Evolutionary conservation across 2,797 vertebrate genomes (phyloP).

Genomic region (Ambastaia sidthimunki): DNA sequence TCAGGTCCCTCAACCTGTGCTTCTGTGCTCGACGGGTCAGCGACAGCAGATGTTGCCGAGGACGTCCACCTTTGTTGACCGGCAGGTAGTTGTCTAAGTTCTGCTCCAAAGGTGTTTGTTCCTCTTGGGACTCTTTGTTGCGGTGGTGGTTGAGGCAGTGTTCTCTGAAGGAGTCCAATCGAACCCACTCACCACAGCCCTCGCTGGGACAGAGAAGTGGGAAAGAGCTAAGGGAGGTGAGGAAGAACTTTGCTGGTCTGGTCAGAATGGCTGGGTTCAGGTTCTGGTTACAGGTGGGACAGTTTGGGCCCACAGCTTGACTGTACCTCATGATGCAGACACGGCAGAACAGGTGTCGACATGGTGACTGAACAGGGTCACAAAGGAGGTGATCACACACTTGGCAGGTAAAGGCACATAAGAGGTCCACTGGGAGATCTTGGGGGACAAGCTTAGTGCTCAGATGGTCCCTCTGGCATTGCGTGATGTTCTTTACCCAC

Average conservation of each 20-base stretch:
- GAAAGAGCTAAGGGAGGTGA: slow-evolving; percentile 83
- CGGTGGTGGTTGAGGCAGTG: slow-evolving; percentile 85
- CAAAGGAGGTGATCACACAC: slow-evolving; percentile 93
- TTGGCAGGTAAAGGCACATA: slow-evolving; percentile 87
- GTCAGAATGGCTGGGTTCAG: slow-evolving; percentile 82
- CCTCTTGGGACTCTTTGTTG: slow-evolving; percentile 60
- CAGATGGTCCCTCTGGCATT: slow-evolving; percentile 87
- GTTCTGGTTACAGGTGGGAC: slow-evolving; percentile 86
- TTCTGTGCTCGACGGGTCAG: slow-evolving; percentile 96
- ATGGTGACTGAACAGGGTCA: slow-evolving; percentile 91
- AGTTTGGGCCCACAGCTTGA: slow-evolving; percentile 86
- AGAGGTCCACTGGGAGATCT: slow-evolving; percentile 87
- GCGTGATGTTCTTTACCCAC: slow-evolving; percentile 83
- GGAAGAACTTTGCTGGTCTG: slow-evolving; percentile 85
- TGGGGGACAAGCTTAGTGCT: slow-evolving; percentile 82
- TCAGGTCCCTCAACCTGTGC: slow-evolving; percentile 90
- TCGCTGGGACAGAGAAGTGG: slow-evolving; percentile 83
- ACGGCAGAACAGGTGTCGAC: slow-evolving; percentile 92
- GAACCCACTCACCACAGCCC: slow-evolving; percentile 83
- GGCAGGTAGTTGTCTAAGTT: slow-evolving; percentile 76
- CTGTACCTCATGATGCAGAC: slow-evolving; percentile 88
- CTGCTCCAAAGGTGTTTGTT: slow-evolving; percentile 67
- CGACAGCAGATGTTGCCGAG: slow-evolving; percentile 92
- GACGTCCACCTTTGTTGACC: slow-evolving; percentile 92
- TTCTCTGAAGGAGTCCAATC: slow-evolving; percentile 83